Conservation (phyloP, 1,140 invertebrate genomes). For the Drosophila virilis region DNA sequence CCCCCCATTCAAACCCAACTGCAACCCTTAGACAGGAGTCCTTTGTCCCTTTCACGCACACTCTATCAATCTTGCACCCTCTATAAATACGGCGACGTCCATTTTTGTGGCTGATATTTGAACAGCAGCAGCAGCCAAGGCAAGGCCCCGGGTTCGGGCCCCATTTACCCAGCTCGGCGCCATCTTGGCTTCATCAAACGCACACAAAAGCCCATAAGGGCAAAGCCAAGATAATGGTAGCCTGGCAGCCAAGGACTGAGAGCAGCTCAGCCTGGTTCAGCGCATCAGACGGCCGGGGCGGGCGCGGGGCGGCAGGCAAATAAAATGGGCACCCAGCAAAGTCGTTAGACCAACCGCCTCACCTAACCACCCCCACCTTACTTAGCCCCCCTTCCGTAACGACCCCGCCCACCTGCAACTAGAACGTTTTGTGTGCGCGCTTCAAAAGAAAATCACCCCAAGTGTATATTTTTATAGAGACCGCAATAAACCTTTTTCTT, state of each 20-base stretch:
- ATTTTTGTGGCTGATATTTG: constrained; percentile 81
- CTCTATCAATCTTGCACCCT: constrained; percentile 23
- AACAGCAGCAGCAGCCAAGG: constrained; percentile 48
- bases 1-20: constrained; percentile 18
- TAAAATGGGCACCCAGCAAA: constrained; percentile 80
- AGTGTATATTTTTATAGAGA: constrained; percentile 83
- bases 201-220: constrained; percentile 82
- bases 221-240: constrained; percentile 80
- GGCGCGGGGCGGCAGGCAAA: constrained; percentile 58
- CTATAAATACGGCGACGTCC: constrained; percentile 78
- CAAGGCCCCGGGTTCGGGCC: constrained; percentile 31
- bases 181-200: constrained; percentile 82
- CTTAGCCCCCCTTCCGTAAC: constrained; percentile 10
- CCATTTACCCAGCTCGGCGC: constrained; percentile 64
- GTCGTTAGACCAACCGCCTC: constrained; percentile 65
- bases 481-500: constrained; percentile 82
- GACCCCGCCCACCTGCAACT: constrained; percentile 56
- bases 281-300: constrained; percentile 10
- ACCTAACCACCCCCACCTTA: constrained; percentile 29
- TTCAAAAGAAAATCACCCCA: constrained; percentile 81
- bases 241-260: constrained; percentile 28
- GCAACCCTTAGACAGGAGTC: constrained; percentile 44
- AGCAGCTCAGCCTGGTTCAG: constrained; percentile 44
- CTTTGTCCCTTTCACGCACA: constrained; percentile 41
- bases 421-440: constrained; percentile 62